Evolutionary conservation across 2,888 invertebrate genomes (phyloP).

Genomic region (Atherix ibis): DNA sequence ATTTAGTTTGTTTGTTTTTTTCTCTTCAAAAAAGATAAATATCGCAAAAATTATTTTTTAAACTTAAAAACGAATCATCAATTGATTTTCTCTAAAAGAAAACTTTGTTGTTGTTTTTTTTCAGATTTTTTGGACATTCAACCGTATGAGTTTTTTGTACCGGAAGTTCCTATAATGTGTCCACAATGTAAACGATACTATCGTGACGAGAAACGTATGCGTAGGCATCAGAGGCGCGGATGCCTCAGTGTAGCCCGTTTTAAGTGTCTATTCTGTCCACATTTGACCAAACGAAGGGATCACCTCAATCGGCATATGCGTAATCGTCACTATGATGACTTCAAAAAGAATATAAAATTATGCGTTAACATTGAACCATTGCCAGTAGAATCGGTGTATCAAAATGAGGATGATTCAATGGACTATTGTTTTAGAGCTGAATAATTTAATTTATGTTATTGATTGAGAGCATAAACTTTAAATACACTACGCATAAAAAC

Average conservation of each 20-base stretch:
- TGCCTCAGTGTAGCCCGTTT: constrained; percentile 1
- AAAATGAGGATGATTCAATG: no score
- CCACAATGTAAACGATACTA: constrained; percentile 1
- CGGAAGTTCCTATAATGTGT: constrained; percentile 1
- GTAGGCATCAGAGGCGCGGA: constrained; percentile 4
- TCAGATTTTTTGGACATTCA: not conserved
- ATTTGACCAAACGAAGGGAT: constrained; percentile 4
- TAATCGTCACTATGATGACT: not conserved
- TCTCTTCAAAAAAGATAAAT: no score
- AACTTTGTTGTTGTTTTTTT: not conserved
- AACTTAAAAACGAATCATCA: no score
- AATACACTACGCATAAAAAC: no score
- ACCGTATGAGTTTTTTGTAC: not conserved
- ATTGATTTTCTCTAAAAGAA: not conserved
- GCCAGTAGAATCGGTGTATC: no score
- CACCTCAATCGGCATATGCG: constrained; percentile 3
- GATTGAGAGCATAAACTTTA: no score
- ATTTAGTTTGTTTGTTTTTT: no score
- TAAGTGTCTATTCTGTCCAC: constrained; percentile 2
- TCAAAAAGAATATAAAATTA: not conserved
- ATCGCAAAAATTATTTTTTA: no score
- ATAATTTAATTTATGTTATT: no score
- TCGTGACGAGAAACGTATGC: not conserved
- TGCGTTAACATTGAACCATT: not conserved
- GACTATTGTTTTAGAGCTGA: no score